Percentiles rank a stretch among this genome's conserved stretches.
These are phyloP conservation scores for Pseudococcus viburni DNA, from an alignment of 2,888 invertebrate genomes.

Conservation along the genomic window DNA sequence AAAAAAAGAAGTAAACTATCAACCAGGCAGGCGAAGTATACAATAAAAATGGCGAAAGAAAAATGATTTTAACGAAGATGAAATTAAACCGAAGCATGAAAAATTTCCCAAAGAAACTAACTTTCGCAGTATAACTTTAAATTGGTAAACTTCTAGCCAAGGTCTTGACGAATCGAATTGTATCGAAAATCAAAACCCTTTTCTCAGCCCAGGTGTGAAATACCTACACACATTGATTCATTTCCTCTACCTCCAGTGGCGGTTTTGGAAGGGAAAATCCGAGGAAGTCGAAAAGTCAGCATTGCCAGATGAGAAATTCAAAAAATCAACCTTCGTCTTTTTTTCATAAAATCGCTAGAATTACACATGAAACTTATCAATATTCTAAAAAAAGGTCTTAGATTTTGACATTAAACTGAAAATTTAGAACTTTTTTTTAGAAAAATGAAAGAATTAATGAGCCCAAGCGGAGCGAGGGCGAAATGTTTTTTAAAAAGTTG, in stretches of 20 bases:
- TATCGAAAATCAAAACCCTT: constrained; percentile 34
- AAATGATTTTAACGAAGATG: constrained; percentile 31
- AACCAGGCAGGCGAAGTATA: background rate
- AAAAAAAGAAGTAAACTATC: background rate
- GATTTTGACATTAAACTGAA: no score
- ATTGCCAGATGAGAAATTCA: no score
- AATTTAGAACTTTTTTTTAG: no score
- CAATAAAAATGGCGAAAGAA: background rate
- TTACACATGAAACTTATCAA: no score
- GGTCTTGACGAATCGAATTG: background rate
- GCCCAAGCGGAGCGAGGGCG: no score
- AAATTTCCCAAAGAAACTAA: constrained; percentile 14
- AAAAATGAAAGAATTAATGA: no score
- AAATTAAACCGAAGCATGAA: constrained; percentile 19
- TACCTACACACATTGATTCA: background rate
- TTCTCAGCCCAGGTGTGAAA: background rate
- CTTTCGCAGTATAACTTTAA: constrained; percentile 3
- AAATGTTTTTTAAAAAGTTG: no score
- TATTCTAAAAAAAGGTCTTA: no score
- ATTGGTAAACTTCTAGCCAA: constrained; percentile 21
- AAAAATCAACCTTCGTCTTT: no score
- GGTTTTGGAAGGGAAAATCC: no score
- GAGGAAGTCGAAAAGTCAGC: no score
- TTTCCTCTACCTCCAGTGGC: background rate
- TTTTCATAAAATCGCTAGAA: no score